A percentile compares a stretch with the other conserved stretches of the same genome.
phyloP scores from a whole-genome alignment of 2,888 invertebrate species.

The Spatulosminthurus flaviceps region DNA sequence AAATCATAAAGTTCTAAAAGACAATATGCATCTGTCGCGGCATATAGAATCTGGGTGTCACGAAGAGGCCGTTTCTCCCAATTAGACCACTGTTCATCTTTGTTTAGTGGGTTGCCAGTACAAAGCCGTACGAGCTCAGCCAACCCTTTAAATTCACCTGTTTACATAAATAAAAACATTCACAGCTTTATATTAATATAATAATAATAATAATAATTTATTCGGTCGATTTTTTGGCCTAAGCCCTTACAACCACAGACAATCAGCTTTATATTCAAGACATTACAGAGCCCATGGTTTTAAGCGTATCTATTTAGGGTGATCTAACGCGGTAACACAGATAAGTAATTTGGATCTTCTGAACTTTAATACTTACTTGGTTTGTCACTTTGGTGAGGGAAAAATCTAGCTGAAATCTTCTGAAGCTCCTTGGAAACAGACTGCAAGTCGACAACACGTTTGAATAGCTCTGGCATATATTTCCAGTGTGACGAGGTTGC shows the following conservation, averaged over 20 bases:
- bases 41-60: slow-evolving; percentile 80
- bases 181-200: no score
- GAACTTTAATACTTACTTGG: slow-evolving; percentile 27
- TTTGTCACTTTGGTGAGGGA: slow-evolving; percentile 24
- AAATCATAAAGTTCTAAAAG: slow-evolving; percentile 81
- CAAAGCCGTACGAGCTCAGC: slow-evolving; percentile 77
- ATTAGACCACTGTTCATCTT: slow-evolving; percentile 90
- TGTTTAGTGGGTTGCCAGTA: slow-evolving; percentile 80
- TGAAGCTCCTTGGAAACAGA: slow-evolving; percentile 43
- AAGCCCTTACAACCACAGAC: no score
- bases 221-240: no score
- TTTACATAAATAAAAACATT: no score
- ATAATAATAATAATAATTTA: no score
- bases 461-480: slow-evolving; percentile 65
- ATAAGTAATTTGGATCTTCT: no score
- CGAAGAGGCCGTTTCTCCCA: slow-evolving; percentile 87
- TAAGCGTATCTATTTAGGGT: no score
- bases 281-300: no score
- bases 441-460: slow-evolving; percentile 54
- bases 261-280: no score
- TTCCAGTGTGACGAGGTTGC: slow-evolving; percentile 70
- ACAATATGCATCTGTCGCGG: slow-evolving; percentile 89
- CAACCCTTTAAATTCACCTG: slow-evolving; percentile 65
- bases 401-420: neutral
- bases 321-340: no score